phyloP scores from a whole-genome alignment of 2,797 vertebrate species.

The Halcyon smyrnensis region DNA sequence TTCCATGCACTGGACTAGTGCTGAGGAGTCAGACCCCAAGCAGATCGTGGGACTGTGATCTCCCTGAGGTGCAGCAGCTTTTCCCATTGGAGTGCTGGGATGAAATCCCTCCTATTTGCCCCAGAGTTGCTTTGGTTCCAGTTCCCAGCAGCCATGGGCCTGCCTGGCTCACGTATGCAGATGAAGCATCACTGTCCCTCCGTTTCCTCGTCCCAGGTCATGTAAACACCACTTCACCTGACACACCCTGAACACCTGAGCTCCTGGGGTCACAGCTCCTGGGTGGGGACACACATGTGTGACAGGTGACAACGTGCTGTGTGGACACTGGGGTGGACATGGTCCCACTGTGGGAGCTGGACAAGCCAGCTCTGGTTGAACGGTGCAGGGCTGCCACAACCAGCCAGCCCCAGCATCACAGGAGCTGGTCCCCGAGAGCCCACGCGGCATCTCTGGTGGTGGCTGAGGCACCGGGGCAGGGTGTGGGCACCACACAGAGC shows the following conservation, averaged over 20 bases:
- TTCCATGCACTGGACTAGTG: not conserved
- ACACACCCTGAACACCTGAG: not conserved
- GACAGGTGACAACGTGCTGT: fast-evolving
- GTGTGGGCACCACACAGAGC: not conserved
- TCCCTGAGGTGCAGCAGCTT: not conserved
- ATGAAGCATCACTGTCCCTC: not conserved
- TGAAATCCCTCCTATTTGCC: not conserved
- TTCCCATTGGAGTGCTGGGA: not conserved
- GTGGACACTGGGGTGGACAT: not conserved
- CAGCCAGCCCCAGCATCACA: not conserved
- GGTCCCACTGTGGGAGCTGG: not conserved
- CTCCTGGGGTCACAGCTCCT: not conserved
- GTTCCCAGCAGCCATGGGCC: not conserved
- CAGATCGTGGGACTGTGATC: not conserved
- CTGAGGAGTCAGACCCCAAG: not conserved
- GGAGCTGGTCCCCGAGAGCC: not conserved
- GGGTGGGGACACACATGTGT: fast-evolving
- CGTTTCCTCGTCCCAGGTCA: not conserved
- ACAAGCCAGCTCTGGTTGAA: not conserved
- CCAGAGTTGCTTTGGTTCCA: not conserved
- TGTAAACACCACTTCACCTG: not conserved
- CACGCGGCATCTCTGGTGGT: fast-evolving
- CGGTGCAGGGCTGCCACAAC: fast-evolving
- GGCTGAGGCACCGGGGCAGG: not conserved
- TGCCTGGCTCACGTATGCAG: not conserved